Conservation (phyloP, 2,113 vertebrate genomes). For the Lanius ludovicianus region DNA sequence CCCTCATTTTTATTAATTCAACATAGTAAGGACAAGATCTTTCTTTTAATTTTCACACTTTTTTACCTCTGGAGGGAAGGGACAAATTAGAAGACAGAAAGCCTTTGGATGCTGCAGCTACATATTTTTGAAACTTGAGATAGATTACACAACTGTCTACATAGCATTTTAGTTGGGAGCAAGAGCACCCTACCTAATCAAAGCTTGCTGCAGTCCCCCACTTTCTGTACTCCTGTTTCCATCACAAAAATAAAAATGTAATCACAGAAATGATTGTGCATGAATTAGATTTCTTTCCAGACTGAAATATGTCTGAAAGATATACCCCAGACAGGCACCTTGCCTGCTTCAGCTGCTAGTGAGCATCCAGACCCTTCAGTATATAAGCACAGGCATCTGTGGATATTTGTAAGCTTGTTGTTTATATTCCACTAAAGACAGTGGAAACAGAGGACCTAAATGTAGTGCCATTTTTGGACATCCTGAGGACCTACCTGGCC, state of each 20-base stretch:
- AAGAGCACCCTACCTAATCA: neutral
- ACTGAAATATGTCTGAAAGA: neutral
- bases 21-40: neutral
- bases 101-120: neutral
- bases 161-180: neutral
- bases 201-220: neutral
- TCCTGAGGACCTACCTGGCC: neutral
- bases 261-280: neutral
- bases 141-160: neutral
- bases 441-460: neutral
- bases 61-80: neutral
- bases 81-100: slow-evolving; percentile 39
- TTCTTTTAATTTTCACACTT: neutral
- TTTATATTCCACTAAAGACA: neutral
- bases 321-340: neutral
- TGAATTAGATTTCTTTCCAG: neutral
- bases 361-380: neutral
- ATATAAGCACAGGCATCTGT: neutral
- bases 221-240: neutral
- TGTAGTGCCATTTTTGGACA: neutral
- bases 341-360: neutral
- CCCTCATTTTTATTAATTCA: slow-evolving; percentile 17
- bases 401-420: neutral
- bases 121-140: neutral
- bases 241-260: neutral